Base-by-base conservation (phyloP, 37 sponge, comb jelly and placozoan genomes). In the Dysidea cf. avara region DNA sequence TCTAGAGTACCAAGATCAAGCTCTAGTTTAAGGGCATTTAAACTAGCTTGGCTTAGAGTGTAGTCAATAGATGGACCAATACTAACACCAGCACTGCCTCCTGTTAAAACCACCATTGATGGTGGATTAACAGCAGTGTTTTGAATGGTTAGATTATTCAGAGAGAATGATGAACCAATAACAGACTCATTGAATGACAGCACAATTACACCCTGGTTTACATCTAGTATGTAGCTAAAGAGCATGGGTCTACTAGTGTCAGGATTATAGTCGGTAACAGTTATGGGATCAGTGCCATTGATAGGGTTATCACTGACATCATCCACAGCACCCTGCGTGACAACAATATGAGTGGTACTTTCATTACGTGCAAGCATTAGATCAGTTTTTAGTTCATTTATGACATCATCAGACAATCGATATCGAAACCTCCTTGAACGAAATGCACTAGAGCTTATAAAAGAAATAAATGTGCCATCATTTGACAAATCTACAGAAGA, bases 111-210 rank as follows among this genome's bases (percentile, higher is more conserved):
- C 26, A 88, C 34, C 24, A 21, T 21, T 25, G 26, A 37, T 35
- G 89, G 62, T 14, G 26, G 51, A 34, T 62, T 56, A 0, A 49
- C 39, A 30, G 51, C 72, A 74, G 29, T 61, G 2, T 67, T 56
- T 47, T 73, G 83, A 12, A 88, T 32, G 7, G 24, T 50, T 7
- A 88, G 35, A 9, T 33, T 35, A 24, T 40, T 29, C 26, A 64
- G 69, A 14, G 66, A 24, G 38, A 82, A 66, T 0, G 68, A 47
- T 7, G 33, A 49, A 39, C 6, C 25, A 32, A 75, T 62, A 17
- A 85, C 62, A 28, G 91, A 86, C 40, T 90, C 86, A 80, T 79
- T 71, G 47, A 89, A 89, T 1, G 70, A 35, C 3, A 69, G 52
- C 1, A 52, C 0, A 21, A 76, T 32, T 17, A 38, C 21, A 13